Base-by-base conservation (phyloP, 2,113 vertebrate species). In the Esox niger region DNA sequence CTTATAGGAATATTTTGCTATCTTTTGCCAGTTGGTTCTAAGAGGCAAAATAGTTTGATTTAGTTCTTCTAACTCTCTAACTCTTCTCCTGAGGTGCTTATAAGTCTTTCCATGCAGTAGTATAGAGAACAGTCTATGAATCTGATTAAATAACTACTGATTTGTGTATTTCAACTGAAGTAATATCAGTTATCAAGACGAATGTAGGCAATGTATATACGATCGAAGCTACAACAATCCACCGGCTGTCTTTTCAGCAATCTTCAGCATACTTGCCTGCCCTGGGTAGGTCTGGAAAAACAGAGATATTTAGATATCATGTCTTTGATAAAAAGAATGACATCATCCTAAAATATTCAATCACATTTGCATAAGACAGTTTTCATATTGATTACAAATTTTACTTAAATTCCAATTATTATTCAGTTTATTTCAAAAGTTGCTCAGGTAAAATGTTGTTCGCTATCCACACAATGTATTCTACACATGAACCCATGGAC, bases 141-240 rank as follows among this genome's bases (percentile, higher is more conserved):
- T 82, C 85, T 79, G 81, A 86, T 87, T 77, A 86, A 85, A 88
- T 76, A 83, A 81, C 75, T 82, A 84, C 80, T 91, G 90, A 91
- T 93, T 91, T 91, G 64, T 54, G 55, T 80, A 90, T 89, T 87
- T 88, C 70, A 60, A 83, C 63, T 82, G 78, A 88, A 82, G 79
- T 82, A n/a, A n/a, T n/a, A n/a, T n/a, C n/a, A n/a, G n/a, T n/a
- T n/a, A n/a, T n/a, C n/a, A n/a, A n/a, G n/a, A n/a, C n/a, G n/a
- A n/a, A n/a, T n/a, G 57, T 65, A 23, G 55, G 20, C 27, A 30
- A 63, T n/a, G n/a, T n/a, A n/a, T n/a, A n/a, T n/a, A n/a, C n/a
- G n/a, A 75, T 79, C 71, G 68, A 43, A 33, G 63, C 61, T 62
- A 47, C 33, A 64, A 78, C 68, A 79, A n/a, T 7, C 47, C 7